Base-by-base conservation (phyloP, 92 coral and sea anemone genomes). In the Isaurus tuberculatus region DNA sequence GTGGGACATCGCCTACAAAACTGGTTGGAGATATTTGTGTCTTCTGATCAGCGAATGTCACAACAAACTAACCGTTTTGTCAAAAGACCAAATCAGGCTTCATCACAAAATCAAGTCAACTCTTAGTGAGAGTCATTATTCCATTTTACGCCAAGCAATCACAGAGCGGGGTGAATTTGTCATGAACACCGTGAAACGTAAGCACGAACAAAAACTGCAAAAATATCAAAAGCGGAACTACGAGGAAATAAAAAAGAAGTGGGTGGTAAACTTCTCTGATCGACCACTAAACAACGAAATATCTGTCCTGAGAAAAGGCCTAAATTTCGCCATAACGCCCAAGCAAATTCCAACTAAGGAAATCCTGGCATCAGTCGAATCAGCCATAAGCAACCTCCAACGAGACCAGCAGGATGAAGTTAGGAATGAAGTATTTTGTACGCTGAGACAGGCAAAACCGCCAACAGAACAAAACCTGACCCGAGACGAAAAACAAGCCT, bases 281-380 rank as follows among this genome's bases (percentile, higher is more conserved):
- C 40, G 74, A 17, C 40, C 40, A 2, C 29, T 80, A 10, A 65
- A 80, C 40, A 80, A 80, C 60, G 84, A 80, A 42, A 65, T 80
- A 16, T 65, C 83, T 4, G 33, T 75, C 30, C 83, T 75, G 26
- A 34, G 88, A n/a, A 85, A 74, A 61, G 77, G 77, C 29, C 81
- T 85, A 33, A 85, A 74, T 42, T 85, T 75, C 55, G 83, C 82
- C 43, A 15, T 75, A 1, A 63, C 88, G 17, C 88, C 83, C 20
- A 72, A 64, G 34, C 48, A 46, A 14, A 63, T 72, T 10, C 81
- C 81, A 25, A 57, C 42, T 25, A 84, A 72, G 34, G 83, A 84
- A 73, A 84, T 84, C 63, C 61, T 84, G 26, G 83, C 83, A 20
- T 73, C 74, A 14, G 88, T 84, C 28, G 88, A 84, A n/a, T 68